These are phyloP conservation scores for Bos javanicus DNA, from an alignment of 2,113 vertebrate species.

Conservation along the genomic window DNA sequence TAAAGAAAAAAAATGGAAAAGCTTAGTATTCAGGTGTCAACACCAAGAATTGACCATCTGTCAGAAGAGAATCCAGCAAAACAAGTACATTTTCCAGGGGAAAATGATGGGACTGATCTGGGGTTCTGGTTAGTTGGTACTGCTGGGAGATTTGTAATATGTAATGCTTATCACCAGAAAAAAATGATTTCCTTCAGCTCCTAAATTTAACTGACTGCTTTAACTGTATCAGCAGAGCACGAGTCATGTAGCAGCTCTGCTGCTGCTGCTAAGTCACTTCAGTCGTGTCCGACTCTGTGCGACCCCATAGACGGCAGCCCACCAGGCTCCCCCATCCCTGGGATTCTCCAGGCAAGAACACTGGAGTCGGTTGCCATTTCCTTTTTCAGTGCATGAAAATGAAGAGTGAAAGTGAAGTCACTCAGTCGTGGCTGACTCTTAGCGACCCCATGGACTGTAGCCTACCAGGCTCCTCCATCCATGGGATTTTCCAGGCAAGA, in stretches of 20 bases:
- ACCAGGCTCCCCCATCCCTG: too few species aligned
- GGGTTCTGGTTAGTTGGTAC: neutral
- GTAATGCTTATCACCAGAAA: neutral
- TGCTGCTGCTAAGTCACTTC: too few species aligned
- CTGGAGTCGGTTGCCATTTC: too few species aligned
- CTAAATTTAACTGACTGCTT: neutral
- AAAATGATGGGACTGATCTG: neutral
- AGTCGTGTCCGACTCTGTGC: too few species aligned
- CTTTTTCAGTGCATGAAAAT: too few species aligned
- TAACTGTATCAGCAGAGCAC: neutral
- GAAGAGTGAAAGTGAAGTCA: too few species aligned
- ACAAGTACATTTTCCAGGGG: neutral
- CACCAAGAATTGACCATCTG: neutral
- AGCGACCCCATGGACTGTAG: too few species aligned
- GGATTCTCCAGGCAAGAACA: too few species aligned
- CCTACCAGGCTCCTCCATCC: too few species aligned
- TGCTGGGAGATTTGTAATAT: neutral
- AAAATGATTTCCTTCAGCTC: neutral
- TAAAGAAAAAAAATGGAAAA: neutral
- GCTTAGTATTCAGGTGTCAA: neutral
- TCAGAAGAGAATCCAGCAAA: neutral
- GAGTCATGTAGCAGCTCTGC: neutral
- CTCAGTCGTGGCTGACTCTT: too few species aligned
- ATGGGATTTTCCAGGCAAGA: too few species aligned
- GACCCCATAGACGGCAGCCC: too few species aligned